Conservation (phyloP, 2,113 vertebrate species). For the Terrapene triunguis region DNA sequence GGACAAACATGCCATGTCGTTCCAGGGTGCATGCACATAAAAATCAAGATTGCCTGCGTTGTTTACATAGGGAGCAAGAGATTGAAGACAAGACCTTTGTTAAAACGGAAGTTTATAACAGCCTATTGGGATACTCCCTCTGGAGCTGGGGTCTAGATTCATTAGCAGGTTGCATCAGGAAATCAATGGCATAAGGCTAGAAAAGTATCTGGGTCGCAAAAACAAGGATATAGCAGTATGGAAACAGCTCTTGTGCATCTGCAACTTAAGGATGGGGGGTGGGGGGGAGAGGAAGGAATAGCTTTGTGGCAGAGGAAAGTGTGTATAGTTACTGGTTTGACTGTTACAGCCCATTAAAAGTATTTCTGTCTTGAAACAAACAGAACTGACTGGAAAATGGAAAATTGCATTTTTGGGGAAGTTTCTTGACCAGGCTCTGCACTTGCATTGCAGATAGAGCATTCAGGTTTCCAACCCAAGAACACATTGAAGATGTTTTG, state of each 20-base stretch:
- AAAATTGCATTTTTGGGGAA: not conserved
- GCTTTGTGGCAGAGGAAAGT: not conserved
- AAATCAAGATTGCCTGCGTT: not conserved
- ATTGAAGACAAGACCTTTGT: not conserved
- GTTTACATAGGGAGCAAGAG: not conserved
- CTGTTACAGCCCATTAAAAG: not conserved
- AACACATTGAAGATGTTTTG: not conserved
- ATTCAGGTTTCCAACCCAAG: not conserved
- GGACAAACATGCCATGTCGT: not conserved
- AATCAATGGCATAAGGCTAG: not conserved
- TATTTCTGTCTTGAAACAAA: not conserved
- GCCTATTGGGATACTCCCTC: not conserved
- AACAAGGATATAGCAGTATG: fast-evolving
- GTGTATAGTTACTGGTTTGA: not conserved
- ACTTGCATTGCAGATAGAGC: not conserved
- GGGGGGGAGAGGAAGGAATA: not conserved
- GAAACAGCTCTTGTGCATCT: not conserved
- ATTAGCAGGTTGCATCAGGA: not conserved
- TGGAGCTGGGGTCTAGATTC: not conserved
- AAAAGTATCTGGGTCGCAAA: not conserved
- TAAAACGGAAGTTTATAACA: not conserved
- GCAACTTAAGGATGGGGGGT: not conserved
- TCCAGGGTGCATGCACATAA: not conserved
- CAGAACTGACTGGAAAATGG: not conserved
- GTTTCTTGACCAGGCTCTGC: not conserved